phyloP scores from a whole-genome alignment of 2,888 invertebrate genomes.

The Anorthoa munda region DNA sequence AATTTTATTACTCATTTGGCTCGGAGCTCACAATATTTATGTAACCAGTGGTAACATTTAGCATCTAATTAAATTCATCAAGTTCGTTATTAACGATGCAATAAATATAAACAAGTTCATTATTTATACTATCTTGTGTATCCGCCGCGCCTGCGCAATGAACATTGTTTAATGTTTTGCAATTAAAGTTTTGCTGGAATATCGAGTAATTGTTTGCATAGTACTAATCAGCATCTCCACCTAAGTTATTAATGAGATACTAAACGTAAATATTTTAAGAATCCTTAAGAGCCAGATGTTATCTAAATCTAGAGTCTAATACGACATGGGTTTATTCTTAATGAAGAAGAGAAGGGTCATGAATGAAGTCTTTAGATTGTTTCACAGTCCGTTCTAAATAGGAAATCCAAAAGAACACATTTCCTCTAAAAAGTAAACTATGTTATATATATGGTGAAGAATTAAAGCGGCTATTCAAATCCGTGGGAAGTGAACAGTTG shows the following conservation, averaged over 20 bases:
- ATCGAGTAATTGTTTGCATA: constrained; percentile 54
- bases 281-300: not conserved
- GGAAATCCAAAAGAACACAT: not conserved
- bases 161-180: constrained; percentile 63
- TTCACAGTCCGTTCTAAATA: not conserved
- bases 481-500: constrained; percentile 50
- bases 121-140: constrained; percentile 67
- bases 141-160: constrained; percentile 65
- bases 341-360: not conserved
- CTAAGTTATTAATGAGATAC: constrained; percentile 21
- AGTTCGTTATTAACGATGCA: constrained; percentile 65
- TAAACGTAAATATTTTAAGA: not conserved
- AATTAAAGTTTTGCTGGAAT: constrained; percentile 51
- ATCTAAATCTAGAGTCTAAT: not conserved
- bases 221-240: constrained; percentile 41
- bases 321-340: not conserved
- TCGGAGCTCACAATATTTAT: constrained; percentile 62
- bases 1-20: constrained; percentile 66
- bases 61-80: constrained; percentile 69
- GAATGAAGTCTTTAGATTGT: not conserved
- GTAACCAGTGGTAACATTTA: constrained; percentile 64
- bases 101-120: constrained; percentile 70
- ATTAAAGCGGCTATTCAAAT: constrained; percentile 32
- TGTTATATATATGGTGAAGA: not conserved
- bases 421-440: constrained; percentile 5